Conservation (phyloP, 1,140 invertebrate genomes). For the Grapholita molesta region DNA sequence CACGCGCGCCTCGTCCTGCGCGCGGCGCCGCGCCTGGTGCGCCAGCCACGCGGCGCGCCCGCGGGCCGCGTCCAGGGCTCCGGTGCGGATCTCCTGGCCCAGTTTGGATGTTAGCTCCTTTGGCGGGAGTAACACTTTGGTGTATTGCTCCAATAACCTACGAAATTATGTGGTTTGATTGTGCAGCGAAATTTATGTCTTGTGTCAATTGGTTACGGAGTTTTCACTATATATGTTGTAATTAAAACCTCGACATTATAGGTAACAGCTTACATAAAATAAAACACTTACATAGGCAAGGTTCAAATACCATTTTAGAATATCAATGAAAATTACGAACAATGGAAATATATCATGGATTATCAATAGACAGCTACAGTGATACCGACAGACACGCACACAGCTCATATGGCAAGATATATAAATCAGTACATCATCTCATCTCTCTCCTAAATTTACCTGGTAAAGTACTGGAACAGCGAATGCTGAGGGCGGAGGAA, state of each 20-base stretch:
- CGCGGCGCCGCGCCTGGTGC: conserved; percentile 94
- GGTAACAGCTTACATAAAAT: too few species aligned
- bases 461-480: conserved; percentile 95
- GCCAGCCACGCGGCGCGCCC: conserved; percentile 98
- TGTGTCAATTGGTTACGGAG: too few species aligned
- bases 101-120: conserved; percentile 92
- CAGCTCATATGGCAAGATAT: too few species aligned
- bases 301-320: too few species aligned
- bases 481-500: conserved; percentile 99
- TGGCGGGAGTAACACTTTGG: conserved; percentile 95
- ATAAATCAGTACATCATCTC: too few species aligned
- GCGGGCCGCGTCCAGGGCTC: conserved; percentile 93
- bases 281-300: too few species aligned
- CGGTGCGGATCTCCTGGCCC: conserved; percentile 86
- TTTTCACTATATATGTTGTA: too few species aligned
- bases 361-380: too few species aligned
- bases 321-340: too few species aligned
- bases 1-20: conserved; percentile 95
- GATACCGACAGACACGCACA: too few species aligned
- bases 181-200: background rate
- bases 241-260: too few species aligned
- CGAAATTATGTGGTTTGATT: background rate
- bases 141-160: conserved; percentile 98
- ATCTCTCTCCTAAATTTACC: background rate
- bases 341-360: too few species aligned